These are phyloP conservation scores for Okapia johnstoni DNA, from an alignment of 2,113 vertebrate genomes.

Conservation along the genomic window DNA sequence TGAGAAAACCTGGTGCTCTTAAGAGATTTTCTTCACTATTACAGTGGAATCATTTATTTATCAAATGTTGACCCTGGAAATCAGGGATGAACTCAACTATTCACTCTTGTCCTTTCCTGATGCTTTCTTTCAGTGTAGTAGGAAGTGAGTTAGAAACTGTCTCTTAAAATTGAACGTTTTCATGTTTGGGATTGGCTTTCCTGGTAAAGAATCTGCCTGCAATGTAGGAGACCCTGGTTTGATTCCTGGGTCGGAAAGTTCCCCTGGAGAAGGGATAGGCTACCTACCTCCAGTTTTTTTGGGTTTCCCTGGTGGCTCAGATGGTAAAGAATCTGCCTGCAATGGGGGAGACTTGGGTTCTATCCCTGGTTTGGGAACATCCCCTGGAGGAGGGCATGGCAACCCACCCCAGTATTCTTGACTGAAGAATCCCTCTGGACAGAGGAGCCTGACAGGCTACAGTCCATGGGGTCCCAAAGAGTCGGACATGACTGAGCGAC, in stretches of 20 bases:
- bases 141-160: constrained; percentile 18
- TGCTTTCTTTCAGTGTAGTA: neutral
- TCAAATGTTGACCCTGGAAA: neutral
- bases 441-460: neutral
- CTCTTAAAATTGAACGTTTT: constrained; percentile 49
- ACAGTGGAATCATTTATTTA: neutral
- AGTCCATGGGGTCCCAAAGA: neutral
- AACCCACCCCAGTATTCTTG: neutral
- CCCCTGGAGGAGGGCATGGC: neutral
- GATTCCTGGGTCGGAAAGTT: neutral
- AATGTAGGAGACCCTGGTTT: neutral
- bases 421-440: neutral
- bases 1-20: constrained; percentile 17
- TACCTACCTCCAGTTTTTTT: neutral
- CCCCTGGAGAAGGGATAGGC: neutral
- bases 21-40: constrained; percentile 1
- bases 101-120: neutral
- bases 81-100: neutral
- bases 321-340: neutral
- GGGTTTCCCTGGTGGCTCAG: neutral
- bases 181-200: constrained; percentile 6
- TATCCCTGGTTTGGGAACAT: neutral
- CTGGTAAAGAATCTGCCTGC: neutral
- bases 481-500: neutral
- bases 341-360: neutral